Base-by-base conservation (phyloP, 2,888 invertebrate genomes). In the Drosophila atripex region DNA sequence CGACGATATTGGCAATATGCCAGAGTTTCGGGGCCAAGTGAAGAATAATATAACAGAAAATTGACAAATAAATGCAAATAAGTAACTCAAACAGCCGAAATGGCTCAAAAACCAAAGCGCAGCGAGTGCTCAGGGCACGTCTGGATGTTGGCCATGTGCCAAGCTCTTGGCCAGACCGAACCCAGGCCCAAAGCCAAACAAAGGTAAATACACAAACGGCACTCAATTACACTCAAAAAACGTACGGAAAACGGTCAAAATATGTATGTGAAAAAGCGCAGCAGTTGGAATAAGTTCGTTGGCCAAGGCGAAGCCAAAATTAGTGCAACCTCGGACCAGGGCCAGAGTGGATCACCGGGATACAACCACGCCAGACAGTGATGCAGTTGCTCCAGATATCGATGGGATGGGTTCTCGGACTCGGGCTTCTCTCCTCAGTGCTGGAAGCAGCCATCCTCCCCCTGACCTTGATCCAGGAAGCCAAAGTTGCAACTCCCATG, bases 11-110 rank as follows among this genome's bases (percentile, higher is more conserved):
- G 43, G 50, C 45, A 50, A 43, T 50, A 46, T 14, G 43, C 11
- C 18, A 11, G 50, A 11, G 18, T 64, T 65, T 39, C 25, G 45
- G 23, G 21, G 56, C 57, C 51, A 35, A 21, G 16, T 14, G 38
- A 38, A 30, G 51, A 59, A 53, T 38, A 43, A 60, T 72, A 75
- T 78, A 71, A 74, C 73, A 73, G 46, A 60, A 52, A 71, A 70
- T 60, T 73, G 58, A 73, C 75, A 75, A 75, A 69, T 51, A 65
- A 77, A 83, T 83, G 84, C 78, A 83, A 84, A 84, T 80, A 72
- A 73, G 57, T 77, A 75, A 86, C 69, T 75, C 83, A 84, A 84
- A 84, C 73, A 85, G 25, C 21, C 12, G 41, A 65, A 56, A 60
- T 28, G 41, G 41, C 61, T 66, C 61, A 47, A 57, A 51, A 43